Conservation (phyloP, 2,797 vertebrate species). For the Geotrypetes seraphini region DNA sequence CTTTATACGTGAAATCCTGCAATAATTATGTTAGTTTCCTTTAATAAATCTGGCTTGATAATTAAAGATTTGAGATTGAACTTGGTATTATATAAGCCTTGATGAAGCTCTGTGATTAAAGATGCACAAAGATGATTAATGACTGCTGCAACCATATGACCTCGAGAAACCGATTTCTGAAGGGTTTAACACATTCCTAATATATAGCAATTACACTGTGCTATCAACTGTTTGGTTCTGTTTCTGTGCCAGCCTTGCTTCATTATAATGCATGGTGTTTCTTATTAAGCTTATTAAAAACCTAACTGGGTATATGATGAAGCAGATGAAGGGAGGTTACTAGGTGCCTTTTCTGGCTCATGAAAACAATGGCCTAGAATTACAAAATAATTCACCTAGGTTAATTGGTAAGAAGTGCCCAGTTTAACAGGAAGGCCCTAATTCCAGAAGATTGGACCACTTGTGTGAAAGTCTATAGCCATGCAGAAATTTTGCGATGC, state of each 20-base stretch:
- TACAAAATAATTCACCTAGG: neutral
- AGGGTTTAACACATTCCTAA: conserved; percentile 28
- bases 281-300: conserved; percentile 22
- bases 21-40: neutral
- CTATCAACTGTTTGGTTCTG: conserved; percentile 17
- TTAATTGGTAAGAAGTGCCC: no score
- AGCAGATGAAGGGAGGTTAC: neutral
- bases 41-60: neutral
- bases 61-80: conserved; percentile 2
- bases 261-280: conserved; percentile 14
- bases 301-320: conserved; percentile 16
- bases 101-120: conserved; percentile 24
- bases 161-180: conserved; percentile 30
- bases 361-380: neutral
- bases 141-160: conserved; percentile 14
- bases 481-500: no score
- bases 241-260: neutral
- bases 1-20: neutral
- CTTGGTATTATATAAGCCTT: conserved; percentile 4
- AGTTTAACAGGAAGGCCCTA: no score
- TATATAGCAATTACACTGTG: conserved; percentile 36
- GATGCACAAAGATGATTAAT: conserved; percentile 27
- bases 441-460: no score
- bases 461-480: no score
- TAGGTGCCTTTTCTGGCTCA: neutral